A percentile compares a stretch with the other conserved stretches of the same genome.
These are phyloP conservation scores for Drosophila pegasa DNA, from an alignment of 2,888 invertebrate species.

Conservation along the genomic window DNA sequence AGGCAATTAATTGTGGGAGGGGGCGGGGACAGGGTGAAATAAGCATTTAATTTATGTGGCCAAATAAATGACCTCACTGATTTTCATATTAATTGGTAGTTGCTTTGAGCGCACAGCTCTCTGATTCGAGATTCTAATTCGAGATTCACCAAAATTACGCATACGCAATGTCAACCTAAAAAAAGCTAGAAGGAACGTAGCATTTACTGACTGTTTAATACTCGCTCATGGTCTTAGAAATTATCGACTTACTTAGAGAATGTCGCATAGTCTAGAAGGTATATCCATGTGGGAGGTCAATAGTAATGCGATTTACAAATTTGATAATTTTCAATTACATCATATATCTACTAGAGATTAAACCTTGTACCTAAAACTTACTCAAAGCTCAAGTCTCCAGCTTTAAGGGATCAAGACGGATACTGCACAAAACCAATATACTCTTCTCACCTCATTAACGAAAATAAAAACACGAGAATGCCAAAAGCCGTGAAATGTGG, in stretches of 20 bases:
- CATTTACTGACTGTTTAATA: background rate
- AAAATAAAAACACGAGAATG: slow-evolving; percentile 4
- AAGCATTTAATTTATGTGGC: slow-evolving; percentile 56
- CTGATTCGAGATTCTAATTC: background rate
- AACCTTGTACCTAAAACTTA: too few species aligned
- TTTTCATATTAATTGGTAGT: slow-evolving; percentile 78
- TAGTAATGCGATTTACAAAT: background rate
- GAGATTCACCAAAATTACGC: slow-evolving; percentile 24
- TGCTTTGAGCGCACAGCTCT: slow-evolving; percentile 25
- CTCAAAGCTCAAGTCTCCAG: too few species aligned
- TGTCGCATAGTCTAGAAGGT: too few species aligned
- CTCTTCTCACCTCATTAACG: background rate
- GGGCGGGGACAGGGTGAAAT: slow-evolving; percentile 42
- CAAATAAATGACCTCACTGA: slow-evolving; percentile 48
- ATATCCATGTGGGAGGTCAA: background rate
- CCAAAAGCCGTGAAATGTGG: slow-evolving; percentile 1
- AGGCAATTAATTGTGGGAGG: slow-evolving; percentile 53
- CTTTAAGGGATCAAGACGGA: too few species aligned
- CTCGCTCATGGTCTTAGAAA: too few species aligned
- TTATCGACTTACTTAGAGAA: too few species aligned
- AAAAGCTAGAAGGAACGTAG: background rate
- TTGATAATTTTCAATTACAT: too few species aligned
- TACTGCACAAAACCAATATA: background rate
- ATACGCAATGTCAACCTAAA: slow-evolving; percentile 25
- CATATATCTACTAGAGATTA: too few species aligned